A percentile compares a stretch with the other conserved stretches of the same genome.
phyloP scores from a whole-genome alignment of 2,888 invertebrate genomes.

The Chouioia cunea region DNA sequence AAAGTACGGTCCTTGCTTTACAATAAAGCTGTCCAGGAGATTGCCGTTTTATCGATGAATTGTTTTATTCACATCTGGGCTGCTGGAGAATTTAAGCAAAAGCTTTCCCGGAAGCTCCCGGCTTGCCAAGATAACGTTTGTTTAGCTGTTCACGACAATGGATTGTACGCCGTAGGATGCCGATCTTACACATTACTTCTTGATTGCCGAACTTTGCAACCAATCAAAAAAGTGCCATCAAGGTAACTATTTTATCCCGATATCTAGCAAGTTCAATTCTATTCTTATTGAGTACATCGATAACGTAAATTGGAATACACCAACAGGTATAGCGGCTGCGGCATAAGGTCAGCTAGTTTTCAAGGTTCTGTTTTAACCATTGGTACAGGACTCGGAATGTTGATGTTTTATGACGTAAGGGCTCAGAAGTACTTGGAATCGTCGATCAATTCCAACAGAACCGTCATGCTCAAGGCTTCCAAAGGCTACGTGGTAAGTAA shows the following conservation, averaged over 20 bases:
- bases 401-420: constrained; percentile 94
- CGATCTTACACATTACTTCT: constrained; percentile 91
- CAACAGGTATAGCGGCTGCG: constrained; percentile 87
- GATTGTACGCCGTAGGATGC: constrained; percentile 94
- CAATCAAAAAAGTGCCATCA: constrained; percentile 68
- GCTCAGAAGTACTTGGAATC: constrained; percentile 93
- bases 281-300: too few relatives aligned
- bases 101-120: constrained; percentile 86
- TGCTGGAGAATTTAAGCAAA: constrained; percentile 89
- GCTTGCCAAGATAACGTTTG: constrained; percentile 95
- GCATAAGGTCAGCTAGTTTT: constrained; percentile 92
- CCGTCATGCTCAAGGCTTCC: constrained; percentile 88
- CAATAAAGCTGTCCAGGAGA: constrained; percentile 86
- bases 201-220: constrained; percentile 88
- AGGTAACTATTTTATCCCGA: constrained; percentile 54
- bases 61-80: constrained; percentile 95
- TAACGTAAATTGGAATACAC: too few relatives aligned
- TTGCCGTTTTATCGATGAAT: constrained; percentile 91
- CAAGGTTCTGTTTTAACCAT: constrained; percentile 91
- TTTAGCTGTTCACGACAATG: constrained; percentile 86
- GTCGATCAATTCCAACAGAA: constrained; percentile 88
- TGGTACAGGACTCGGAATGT: constrained; percentile 90
- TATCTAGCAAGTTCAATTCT: background rate
- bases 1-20: constrained; percentile 88
- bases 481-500: constrained; percentile 87